Percentiles rank a stretch among this genome's conserved stretches.
These are phyloP conservation scores for Luperina testacea DNA, from an alignment of 2,888 invertebrate species.

Conservation along the genomic window DNA sequence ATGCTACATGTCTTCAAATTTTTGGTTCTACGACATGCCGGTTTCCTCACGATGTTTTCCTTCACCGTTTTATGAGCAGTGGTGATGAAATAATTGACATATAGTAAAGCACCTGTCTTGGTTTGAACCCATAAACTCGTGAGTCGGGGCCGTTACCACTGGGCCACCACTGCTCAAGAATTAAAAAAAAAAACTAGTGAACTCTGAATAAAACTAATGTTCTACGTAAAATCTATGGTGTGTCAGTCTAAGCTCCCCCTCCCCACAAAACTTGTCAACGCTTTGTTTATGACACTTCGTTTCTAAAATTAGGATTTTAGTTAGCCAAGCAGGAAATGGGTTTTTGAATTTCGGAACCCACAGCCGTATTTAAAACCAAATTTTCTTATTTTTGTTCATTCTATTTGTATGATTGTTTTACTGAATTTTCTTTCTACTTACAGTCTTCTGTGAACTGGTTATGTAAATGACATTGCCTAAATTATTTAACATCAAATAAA, in stretches of 20 bases:
- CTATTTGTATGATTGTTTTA: slow-evolving; percentile 4
- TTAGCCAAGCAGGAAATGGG: slow-evolving; percentile 27
- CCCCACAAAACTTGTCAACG: slow-evolving; percentile 32
- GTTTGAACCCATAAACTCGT: neutral
- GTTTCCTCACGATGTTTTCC: no score
- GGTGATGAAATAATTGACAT: no score
- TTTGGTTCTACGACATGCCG: neutral
- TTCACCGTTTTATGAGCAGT: no score
- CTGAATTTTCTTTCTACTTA: neutral
- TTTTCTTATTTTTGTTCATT: slow-evolving; percentile 17
- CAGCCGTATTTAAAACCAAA: slow-evolving; percentile 18
- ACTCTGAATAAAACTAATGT: neutral
- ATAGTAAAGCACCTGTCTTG: no score
- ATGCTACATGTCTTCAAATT: neutral
- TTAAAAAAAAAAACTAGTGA: neutral
- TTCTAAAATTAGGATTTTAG: slow-evolving; percentile 28
- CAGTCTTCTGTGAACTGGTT: neutral
- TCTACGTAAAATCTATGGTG: neutral
- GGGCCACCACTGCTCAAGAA: neutral
- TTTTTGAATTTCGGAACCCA: slow-evolving; percentile 40
- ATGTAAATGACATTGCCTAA: slow-evolving; percentile 6
- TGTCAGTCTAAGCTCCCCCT: neutral
- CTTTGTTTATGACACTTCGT: slow-evolving; percentile 34
- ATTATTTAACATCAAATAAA: slow-evolving; percentile 27
- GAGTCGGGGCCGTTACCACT: neutral